These are phyloP conservation scores for Rhynchophorus ferrugineus DNA, from an alignment of 1,140 invertebrate genomes.

Conservation along the genomic window DNA sequence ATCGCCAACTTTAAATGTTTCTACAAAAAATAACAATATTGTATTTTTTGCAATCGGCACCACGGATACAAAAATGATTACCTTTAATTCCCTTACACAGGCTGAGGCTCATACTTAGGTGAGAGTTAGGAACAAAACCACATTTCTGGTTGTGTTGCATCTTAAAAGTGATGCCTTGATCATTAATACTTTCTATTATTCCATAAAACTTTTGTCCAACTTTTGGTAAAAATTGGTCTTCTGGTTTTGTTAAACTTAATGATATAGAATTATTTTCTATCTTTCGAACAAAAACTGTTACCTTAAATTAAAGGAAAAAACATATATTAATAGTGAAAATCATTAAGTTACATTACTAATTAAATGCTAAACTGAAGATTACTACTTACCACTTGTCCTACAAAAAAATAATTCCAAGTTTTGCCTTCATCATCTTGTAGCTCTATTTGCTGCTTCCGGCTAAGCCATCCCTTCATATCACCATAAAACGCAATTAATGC, in stretches of 20 bases:
- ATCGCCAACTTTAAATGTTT: constrained; percentile 26
- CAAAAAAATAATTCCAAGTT: constrained; percentile 45
- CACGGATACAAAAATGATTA: too few relatives aligned
- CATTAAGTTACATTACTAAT: neutral
- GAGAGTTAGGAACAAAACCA: constrained; percentile 38
- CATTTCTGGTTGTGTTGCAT: constrained; percentile 27
- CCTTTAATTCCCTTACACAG: constrained; percentile 8
- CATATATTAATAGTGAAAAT: neutral
- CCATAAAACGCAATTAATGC: constrained; percentile 54
- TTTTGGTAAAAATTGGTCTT: constrained; percentile 10
- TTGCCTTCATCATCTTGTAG: too few relatives aligned
- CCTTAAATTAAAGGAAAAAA: constrained; percentile 2
- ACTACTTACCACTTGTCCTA: constrained; percentile 53
- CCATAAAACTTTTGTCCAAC: constrained; percentile 37
- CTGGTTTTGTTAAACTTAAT: constrained; percentile 3
- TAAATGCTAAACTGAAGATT: neutral
- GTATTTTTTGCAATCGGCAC: too few relatives aligned
- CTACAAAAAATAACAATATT: constrained; percentile 22
- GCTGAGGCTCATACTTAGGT: constrained; percentile 23
- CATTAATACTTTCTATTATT: constrained; percentile 31
- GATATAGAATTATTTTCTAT: constrained; percentile 2
- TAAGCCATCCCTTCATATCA: constrained; percentile 50
- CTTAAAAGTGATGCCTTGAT: constrained; percentile 40
- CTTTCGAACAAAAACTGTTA: constrained; percentile 10
- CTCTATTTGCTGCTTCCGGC: constrained; percentile 40